Conservation (phyloP, 2,113 vertebrate genomes). For the Etheostoma cragini region DNA sequence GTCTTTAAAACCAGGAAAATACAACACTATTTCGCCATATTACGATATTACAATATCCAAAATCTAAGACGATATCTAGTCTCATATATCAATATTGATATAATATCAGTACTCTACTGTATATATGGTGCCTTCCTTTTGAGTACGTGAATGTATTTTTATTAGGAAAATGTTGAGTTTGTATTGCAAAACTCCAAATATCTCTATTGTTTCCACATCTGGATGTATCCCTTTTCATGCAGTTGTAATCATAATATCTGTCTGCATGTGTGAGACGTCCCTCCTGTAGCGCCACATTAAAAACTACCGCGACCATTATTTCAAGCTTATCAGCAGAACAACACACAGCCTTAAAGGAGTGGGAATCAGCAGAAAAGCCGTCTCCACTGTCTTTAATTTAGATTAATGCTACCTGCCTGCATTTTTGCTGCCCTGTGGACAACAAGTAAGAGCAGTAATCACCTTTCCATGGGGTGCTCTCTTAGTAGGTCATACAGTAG, state of each 20-base stretch:
- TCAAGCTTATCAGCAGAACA: constrained; percentile 50
- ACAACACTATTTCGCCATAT: no score
- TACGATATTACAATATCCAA: no score
- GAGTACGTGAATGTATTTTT: no score
- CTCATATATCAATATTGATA: no score
- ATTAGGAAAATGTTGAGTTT: neutral
- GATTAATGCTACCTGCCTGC: constrained; percentile 93
- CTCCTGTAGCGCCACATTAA: constrained; percentile 46
- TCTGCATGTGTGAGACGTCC: neutral
- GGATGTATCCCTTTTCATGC: neutral
- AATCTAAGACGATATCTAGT: no score
- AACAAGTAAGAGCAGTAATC: constrained; percentile 94
- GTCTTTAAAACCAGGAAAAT: no score
- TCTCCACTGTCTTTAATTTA: constrained; percentile 88
- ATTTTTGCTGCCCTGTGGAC: constrained; percentile 86
- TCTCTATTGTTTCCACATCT: no score
- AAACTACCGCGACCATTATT: constrained; percentile 30
- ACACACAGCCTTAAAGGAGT: constrained; percentile 79
- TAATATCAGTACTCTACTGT: no score
- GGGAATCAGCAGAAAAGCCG: constrained; percentile 87
- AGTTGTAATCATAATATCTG: neutral
- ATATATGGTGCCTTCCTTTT: no score
- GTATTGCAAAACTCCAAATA: neutral
- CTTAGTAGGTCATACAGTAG: constrained; percentile 76
- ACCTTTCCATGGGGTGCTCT: constrained; percentile 85